Evolutionary conservation across 2,113 vertebrate genomes (phyloP).

Genomic region (Pangasianodon hypophthalmus): DNA sequence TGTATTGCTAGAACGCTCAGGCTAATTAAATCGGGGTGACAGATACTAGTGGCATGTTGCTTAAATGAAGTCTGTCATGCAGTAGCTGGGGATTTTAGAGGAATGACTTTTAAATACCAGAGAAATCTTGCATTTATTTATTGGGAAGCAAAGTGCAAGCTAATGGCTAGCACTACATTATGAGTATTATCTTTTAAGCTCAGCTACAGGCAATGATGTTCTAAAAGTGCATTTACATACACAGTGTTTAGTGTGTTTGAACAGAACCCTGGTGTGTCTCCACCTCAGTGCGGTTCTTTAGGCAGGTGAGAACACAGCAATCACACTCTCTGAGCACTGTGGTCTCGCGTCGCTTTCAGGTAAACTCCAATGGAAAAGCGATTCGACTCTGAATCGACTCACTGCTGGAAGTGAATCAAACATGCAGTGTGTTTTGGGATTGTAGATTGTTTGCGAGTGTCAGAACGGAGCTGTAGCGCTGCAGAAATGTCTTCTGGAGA

Average conservation of each 20-base stretch:
- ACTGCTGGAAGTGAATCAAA: neutral
- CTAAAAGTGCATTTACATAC: neutral
- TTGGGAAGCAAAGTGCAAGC: neutral
- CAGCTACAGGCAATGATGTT: neutral
- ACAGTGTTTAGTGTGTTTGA: neutral
- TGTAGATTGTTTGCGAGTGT: neutral
- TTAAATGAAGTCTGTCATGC: constrained; percentile 10
- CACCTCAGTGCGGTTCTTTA: neutral
- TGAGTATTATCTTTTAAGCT: neutral
- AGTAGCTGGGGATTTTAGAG: neutral
- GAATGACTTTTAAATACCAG: neutral
- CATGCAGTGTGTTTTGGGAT: too few species aligned
- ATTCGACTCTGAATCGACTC: neutral
- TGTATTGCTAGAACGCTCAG: constrained; percentile 19
- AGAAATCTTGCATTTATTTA: neutral
- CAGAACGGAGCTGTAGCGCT: neutral
- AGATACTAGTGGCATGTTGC: neutral
- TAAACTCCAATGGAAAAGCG: neutral
- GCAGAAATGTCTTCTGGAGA: neutral
- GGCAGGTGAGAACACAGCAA: neutral
- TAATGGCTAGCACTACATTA: neutral
- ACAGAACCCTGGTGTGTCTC: neutral
- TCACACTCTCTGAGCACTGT: neutral
- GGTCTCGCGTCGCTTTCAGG: neutral
- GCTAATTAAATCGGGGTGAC: constrained; percentile 26